phyloP scores from a whole-genome alignment of 1,140 invertebrate genomes.

The Ceratitis capitata region DNA sequence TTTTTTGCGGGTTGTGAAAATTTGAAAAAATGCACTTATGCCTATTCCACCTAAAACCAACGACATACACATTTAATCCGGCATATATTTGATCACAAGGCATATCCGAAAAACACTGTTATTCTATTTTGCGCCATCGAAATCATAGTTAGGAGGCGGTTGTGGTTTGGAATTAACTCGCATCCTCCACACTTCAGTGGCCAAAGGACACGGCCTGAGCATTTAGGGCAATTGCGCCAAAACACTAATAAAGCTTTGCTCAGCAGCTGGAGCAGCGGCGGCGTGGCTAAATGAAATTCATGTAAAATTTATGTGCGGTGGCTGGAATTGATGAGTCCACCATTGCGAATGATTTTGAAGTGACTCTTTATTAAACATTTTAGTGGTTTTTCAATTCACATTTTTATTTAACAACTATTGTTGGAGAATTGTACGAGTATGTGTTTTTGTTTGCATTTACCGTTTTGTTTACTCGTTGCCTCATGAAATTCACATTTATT shows the following conservation, averaged over 20 bases:
- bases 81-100: no score
- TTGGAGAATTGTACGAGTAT: not conserved
- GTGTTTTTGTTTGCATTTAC: not conserved
- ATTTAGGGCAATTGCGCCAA: not conserved
- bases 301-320: constrained; percentile 26
- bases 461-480: not conserved
- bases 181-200: not conserved
- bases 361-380: not conserved
- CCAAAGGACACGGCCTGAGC: not conserved
- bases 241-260: not conserved
- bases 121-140: no score
- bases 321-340: not conserved
- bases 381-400: not conserved
- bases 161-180: not conserved
- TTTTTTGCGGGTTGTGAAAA: no score
- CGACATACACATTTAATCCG: no score
- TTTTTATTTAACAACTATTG: not conserved
- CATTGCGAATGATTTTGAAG: not conserved
- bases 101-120: no score
- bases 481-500: not conserved
- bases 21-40: no score
- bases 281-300: constrained; percentile 10
- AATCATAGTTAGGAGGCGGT: no score
- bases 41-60: no score
- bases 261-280: not conserved